Evolutionary conservation across 2,888 invertebrate species (phyloP), one percentile per base, ranked within the genome.

Genomic region (Antheraea assamensis): DNA sequence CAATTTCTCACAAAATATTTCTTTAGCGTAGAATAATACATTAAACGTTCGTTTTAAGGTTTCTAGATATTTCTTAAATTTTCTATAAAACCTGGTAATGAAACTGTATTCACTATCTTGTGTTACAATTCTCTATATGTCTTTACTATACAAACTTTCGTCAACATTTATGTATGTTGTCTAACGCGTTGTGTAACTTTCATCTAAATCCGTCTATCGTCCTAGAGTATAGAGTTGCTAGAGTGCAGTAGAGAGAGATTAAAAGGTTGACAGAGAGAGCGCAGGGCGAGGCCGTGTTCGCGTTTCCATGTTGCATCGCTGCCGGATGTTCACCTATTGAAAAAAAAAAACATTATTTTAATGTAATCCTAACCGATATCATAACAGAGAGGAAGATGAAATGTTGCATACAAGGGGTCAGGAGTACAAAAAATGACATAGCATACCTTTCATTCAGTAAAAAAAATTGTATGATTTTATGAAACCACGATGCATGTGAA

Each of bases 261-360:
- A 96, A 92, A 68, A 96, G 93, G 77, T 95, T 95, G 30, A 95
- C 92, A 19, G 95, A 95, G 64, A 95, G 83, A 0, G 95, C 94
- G 81, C 96, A 96, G 71, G 96, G 95, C 68, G 96, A 96, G 77
- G 96, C 97, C 75, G 96, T 96, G 86, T 96, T 97, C 76, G 96
- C 96, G 91, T 97, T 97, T 74, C 97, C 98, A 85, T 97, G 97
- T 91, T 98, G 98, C 97, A 98, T 98, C 66, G 98, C 98, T 75
- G 98, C 98, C 83, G 98, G 98, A 88, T 97, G 97, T 89, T 98
- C 97, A 84, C 97, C 97, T 97, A 96, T 79, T 91, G 93, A 85
- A 83, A 85, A 88, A 78, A 76, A 75, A 61, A 71, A n/a, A n/a
- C 68, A 58, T 52, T 19, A 24, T 58, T 58, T 58, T 4, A 58